These are phyloP conservation scores for Nycticebus coucang DNA, from an alignment of 2,113 vertebrate species.

Conservation along the genomic window DNA sequence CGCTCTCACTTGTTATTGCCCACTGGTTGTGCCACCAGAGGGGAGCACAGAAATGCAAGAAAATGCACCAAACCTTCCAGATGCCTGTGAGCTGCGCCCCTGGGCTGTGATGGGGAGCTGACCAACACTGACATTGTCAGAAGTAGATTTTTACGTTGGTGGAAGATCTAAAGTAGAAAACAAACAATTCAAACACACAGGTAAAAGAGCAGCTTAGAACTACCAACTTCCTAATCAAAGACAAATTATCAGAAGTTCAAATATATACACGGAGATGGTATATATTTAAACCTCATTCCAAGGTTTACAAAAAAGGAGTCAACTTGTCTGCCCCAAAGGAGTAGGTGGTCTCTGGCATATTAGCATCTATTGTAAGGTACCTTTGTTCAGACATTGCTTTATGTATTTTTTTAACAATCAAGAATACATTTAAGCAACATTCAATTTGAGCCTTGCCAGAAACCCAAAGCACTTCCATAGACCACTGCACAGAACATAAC, in stretches of 20 bases:
- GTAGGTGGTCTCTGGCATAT: not conserved
- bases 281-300: constrained; percentile 40
- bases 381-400: not conserved
- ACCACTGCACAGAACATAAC: not conserved
- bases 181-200: not conserved
- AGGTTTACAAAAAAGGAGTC: constrained; percentile 21
- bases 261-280: not conserved
- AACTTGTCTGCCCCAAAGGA: not conserved
- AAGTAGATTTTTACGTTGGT: not conserved
- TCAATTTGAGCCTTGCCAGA: not conserved
- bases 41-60: not conserved
- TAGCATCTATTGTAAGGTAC: not conserved
- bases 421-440: not conserved
- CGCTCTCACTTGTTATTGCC: not conserved
- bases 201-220: not conserved
- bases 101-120: not conserved
- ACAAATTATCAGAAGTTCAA: not conserved
- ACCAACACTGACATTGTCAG: not conserved
- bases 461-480: not conserved
- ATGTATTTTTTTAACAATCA: not conserved
- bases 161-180: constrained; percentile 1
- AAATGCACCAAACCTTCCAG: not conserved
- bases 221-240: not conserved
- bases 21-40: not conserved
- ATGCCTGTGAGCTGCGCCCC: rapidly evolving